Base-by-base conservation (phyloP, 2,113 vertebrate genomes). In the Psilopsiagon aurifrons region DNA sequence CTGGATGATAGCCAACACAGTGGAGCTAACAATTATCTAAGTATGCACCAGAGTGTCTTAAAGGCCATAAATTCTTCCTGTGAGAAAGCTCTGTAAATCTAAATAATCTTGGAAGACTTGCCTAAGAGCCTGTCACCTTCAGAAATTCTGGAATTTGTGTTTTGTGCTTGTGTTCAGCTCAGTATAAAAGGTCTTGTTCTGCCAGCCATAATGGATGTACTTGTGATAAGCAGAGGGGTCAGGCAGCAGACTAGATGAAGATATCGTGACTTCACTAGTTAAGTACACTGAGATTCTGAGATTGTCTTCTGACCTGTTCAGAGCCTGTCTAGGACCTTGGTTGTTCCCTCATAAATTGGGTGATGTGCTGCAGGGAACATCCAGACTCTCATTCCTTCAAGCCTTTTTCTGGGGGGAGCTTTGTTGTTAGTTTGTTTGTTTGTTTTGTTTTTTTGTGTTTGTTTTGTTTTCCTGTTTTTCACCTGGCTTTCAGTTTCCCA, bases 281-380 rank as follows among this genome's bases (percentile, higher is more conserved):
- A 47, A 55, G 47, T 70, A 67, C 2, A 3, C 27, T 52, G 29
- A 52, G 20, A 28, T 3, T 44, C 29, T 78, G 33, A 52, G 23
- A 29, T 3, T 39, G 14, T 47, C 13, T 49, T 76, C 25, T 90
- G 70, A 77, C 15, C 12, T 52, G 17, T 83, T 73, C 13, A 71
- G 70, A 88, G 43, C 15, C 7, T 35, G 14, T 0, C 16, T 77
- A 64, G 20, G n/a, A 22, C 11, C 6, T 69, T 84, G 11, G 9
- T 2, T 23, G 3, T 43, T 91, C 17, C 20, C 1, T 43, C 29
- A 59, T 43, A 51, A 31, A 16, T 10, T 60, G n/a, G 11, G 11
- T 55, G 29, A 23, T 0, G 0, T 57, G 23, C 15, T 70, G 41
- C 19, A 33, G 8, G 7, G 18, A 5, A 23, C 9, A 79, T 47